Evolutionary conservation across 30 jellyfish, hydroid and myxozoan species (phyloP).

Genomic region (Cassiopea andromeda): DNA sequence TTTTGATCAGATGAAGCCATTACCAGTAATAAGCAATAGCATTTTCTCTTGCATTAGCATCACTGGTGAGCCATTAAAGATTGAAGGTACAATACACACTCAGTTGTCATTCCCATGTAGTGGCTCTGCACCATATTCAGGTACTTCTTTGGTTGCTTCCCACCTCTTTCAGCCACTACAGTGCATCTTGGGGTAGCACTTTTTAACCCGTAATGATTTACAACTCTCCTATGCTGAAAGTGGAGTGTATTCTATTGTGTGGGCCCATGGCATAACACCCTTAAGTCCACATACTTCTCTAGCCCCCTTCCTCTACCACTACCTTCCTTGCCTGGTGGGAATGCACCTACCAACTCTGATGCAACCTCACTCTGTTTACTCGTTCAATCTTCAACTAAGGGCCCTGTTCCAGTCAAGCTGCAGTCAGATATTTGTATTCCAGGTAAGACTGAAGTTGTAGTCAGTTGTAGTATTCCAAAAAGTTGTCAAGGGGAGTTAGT

Average conservation of each 20-base stretch:
- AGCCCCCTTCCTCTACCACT: background rate
- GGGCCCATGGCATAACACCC: constrained; percentile 1
- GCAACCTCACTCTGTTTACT: constrained; percentile 5
- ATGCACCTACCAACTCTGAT: background rate
- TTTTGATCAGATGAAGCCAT: constrained; percentile 12
- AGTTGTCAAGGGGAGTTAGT: constrained; percentile 46
- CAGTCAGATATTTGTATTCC: constrained; percentile 12
- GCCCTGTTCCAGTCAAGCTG: constrained; percentile 25
- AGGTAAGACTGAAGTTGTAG: constrained; percentile 43
- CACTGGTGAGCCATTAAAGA: constrained; percentile 45
- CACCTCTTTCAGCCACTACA: constrained; percentile 22
- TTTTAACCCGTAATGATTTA: constrained; percentile 26
- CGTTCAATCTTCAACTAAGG: constrained; percentile 23
- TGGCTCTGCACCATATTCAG: constrained; percentile 9
- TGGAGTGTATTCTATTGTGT: constrained; percentile 8
- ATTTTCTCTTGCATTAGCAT: constrained; percentile 16
- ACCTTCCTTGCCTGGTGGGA: constrained; percentile 13
- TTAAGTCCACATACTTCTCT: background rate
- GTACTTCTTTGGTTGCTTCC: constrained; percentile 12
- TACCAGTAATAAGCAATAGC: constrained; percentile 1
- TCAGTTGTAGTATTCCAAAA: constrained; percentile 1
- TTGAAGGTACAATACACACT: constrained; percentile 33
- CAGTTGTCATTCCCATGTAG: constrained; percentile 14
- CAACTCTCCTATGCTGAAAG: background rate
- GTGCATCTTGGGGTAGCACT: constrained; percentile 53